Conservation (phyloP, 53 echinoderm and acorn worm genomes). For the Actinopyga echinites region DNA sequence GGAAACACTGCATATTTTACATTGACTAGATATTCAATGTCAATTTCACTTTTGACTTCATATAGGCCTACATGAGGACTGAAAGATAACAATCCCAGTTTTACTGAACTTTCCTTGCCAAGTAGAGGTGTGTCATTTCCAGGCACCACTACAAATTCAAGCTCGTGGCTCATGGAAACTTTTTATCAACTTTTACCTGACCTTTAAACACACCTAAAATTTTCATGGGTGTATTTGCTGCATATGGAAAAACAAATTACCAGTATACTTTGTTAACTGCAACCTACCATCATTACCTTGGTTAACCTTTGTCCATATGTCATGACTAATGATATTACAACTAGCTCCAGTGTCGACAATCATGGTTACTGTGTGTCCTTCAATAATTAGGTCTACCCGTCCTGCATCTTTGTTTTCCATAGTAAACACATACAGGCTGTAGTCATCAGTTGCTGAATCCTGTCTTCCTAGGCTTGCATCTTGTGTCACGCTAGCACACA, state of each 20-base stretch:
- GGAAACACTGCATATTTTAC: constrained; percentile 12
- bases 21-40: not conserved
- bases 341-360: not conserved
- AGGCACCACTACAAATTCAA: too few relatives aligned
- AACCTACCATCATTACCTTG: not conserved
- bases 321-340: not conserved
- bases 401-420: not conserved
- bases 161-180: too few relatives aligned
- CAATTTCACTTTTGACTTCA: constrained; percentile 13
- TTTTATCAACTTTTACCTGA: too few relatives aligned
- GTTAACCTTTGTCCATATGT: not conserved
- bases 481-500: not conserved
- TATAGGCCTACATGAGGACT: not conserved
- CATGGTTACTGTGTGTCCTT: not conserved
- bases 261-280: too few relatives aligned
- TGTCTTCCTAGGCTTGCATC: not conserved
- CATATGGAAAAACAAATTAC: too few relatives aligned
- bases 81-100: not conserved
- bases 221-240: not conserved
- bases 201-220: not conserved
- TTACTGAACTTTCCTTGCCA: constrained; percentile 11
- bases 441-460: not conserved
- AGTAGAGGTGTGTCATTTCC: not conserved
- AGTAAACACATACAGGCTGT: too few relatives aligned
- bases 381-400: not conserved